Conservation (phyloP, 1,140 invertebrate genomes). For the Maconellicoccus hirsutus region DNA sequence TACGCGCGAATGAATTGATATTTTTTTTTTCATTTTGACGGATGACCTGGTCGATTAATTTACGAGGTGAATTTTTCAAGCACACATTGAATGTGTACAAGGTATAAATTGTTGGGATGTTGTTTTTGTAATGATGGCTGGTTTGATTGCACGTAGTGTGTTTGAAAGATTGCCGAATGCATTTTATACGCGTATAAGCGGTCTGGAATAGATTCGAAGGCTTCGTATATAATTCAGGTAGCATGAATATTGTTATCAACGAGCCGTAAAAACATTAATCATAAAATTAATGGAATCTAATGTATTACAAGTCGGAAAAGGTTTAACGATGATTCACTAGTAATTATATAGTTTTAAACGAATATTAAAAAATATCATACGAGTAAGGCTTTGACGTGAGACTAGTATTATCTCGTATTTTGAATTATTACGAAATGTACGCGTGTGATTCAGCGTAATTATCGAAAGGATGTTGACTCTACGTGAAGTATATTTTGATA, state of each 20-base stretch:
- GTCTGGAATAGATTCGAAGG: too few relatives aligned
- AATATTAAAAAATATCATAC: background rate
- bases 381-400: background rate
- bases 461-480: background rate
- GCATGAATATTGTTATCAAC: background rate
- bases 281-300: background rate
- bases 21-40: too few relatives aligned
- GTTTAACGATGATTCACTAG: background rate
- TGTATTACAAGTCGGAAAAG: background rate
- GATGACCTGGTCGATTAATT: too few relatives aligned
- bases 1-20: too few relatives aligned
- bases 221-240: background rate
- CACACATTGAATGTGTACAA: too few relatives aligned
- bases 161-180: too few relatives aligned
- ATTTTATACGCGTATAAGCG: too few relatives aligned
- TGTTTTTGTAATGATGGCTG: too few relatives aligned
- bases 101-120: too few relatives aligned
- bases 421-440: background rate
- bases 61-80: too few relatives aligned
- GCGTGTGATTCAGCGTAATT: background rate
- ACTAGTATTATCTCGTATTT: background rate
- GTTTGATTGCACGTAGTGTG: too few relatives aligned
- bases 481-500: too few relatives aligned
- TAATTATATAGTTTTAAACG: background rate
- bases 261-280: constrained; percentile 3